Conservation (phyloP, 2,888 invertebrate genomes). For the Dynastes maya region DNA sequence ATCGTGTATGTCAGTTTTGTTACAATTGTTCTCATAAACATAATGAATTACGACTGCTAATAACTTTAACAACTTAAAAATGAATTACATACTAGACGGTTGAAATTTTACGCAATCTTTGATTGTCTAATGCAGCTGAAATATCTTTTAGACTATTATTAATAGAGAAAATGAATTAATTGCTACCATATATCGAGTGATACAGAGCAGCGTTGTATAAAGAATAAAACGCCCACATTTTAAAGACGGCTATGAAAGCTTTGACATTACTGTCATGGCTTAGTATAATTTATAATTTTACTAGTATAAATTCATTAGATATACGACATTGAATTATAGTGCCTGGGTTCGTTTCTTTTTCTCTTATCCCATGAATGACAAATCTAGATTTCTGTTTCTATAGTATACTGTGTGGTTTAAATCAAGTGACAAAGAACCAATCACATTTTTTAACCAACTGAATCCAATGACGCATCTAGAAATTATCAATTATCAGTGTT, state of each 20-base stretch:
- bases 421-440: neutral
- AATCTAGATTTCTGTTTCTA: conserved; percentile 4
- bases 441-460: too few relatives aligned
- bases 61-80: conserved; percentile 32
- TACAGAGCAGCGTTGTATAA: conserved; percentile 49
- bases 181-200: conserved; percentile 50
- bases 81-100: conserved; percentile 10
- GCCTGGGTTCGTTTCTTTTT: neutral
- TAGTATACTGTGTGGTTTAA: neutral
- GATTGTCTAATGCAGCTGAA: conserved; percentile 25
- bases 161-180: conserved; percentile 56
- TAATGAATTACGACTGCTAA: conserved; percentile 25
- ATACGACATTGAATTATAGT: conserved; percentile 30
- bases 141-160: conserved; percentile 43
- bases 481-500: too few relatives aligned
- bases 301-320: conserved; percentile 11
- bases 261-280: conserved; percentile 53
- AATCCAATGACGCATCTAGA: too few relatives aligned
- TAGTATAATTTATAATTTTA: conserved; percentile 32
- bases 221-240: conserved; percentile 54
- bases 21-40: neutral
- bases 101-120: conserved; percentile 36
- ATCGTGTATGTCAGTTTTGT: conserved; percentile 7
- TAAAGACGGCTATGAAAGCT: conserved; percentile 53
- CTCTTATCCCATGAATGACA: neutral